Evolutionary conservation across 2,113 vertebrate species (phyloP).

Genomic region (Donacobius atricapilla): DNA sequence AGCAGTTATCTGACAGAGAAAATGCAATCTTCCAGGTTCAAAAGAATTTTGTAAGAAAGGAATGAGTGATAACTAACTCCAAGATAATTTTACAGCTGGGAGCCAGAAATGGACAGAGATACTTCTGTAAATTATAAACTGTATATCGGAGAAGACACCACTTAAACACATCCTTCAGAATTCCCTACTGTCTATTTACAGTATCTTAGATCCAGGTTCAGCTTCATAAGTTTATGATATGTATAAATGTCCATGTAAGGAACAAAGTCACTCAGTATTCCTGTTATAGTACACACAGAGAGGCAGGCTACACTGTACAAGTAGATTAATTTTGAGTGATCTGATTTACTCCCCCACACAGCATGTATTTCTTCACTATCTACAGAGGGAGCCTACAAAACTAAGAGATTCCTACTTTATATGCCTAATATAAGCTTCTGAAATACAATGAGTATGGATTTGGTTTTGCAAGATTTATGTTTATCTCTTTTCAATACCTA

Average conservation of each 20-base stretch:
- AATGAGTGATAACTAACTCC: not conserved
- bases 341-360: not conserved
- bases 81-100: not conserved
- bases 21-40: not conserved
- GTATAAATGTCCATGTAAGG: not conserved
- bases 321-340: not conserved
- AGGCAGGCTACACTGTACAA: not conserved
- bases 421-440: not conserved
- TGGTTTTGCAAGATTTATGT: not conserved
- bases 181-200: not conserved
- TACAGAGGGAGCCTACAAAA: not conserved
- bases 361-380: not conserved
- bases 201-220: not conserved
- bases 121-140: not conserved
- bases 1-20: not conserved
- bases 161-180: not conserved
- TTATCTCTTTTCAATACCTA: not conserved
- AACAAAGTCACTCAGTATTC: not conserved
- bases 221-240: not conserved
- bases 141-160: not conserved
- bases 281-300: not conserved
- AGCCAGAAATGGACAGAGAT: not conserved
- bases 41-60: not conserved
- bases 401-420: not conserved
- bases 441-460: not conserved